Evolutionary conservation across 2,888 invertebrate genomes (phyloP).

Genomic region (Aphidoletes aphidimyza): DNA sequence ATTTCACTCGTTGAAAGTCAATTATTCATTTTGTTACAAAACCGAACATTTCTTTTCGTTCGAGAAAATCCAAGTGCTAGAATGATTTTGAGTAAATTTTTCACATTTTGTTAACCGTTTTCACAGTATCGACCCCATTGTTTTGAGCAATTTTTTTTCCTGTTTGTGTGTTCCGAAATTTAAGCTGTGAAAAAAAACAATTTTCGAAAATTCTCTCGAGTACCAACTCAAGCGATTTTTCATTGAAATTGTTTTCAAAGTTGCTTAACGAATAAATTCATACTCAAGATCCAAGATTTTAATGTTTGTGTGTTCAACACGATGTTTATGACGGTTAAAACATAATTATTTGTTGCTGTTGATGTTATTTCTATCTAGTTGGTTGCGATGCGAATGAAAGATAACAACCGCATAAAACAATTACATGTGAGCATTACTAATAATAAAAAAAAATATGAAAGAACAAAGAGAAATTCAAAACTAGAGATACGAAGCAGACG

Average conservation of each 20-base stretch:
- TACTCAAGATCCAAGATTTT: no score
- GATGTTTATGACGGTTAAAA: not conserved
- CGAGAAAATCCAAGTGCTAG: no score
- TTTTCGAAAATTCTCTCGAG: no score
- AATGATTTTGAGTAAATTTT: no score
- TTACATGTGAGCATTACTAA: not conserved
- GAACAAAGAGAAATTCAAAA: slow-evolving; percentile 10
- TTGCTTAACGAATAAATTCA: no score
- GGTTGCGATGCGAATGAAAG: not conserved
- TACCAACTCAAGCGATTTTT: no score
- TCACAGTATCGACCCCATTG: not conserved
- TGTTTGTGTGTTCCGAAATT: no score
- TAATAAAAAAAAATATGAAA: slow-evolving; percentile 23
- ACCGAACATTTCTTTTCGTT: not conserved
- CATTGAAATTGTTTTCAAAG: no score
- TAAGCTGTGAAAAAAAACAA: no score
- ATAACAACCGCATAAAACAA: not conserved
- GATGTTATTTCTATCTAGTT: not conserved
- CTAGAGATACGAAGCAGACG: no score
- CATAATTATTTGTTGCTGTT: not conserved
- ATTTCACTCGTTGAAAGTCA: not conserved
- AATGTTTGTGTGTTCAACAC: no score
- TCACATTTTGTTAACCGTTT: not conserved
- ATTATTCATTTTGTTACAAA: not conserved
- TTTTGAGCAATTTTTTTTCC: no score